Base-by-base conservation (phyloP, 2,113 vertebrate species). In the Bubo bubo region DNA sequence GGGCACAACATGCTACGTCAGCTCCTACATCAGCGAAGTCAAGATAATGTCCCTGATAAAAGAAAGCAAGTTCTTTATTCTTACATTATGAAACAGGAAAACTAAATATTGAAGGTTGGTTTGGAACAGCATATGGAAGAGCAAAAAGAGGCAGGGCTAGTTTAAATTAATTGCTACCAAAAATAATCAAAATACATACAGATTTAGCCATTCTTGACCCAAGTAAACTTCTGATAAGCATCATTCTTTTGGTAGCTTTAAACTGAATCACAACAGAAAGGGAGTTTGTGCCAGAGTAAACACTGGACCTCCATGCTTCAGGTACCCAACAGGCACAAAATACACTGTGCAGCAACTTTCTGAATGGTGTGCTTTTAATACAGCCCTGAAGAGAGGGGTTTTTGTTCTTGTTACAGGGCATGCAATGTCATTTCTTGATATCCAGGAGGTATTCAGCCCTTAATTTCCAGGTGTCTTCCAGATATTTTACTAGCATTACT, bases 351-450 rank as follows among this genome's bases (percentile, higher is more conserved):
- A 75, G 62, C 39, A n/a, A 13, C 56, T 43, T 47, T 49, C 41
- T 27, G 30, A 74, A 50, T 4, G 7, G 8, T 20, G 3, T n/a
- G 37, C n/a, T 77, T 66, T 37, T 7, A 74, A 37, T 2, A 41
- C 3, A 89, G 52, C 47, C 79, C 34, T 21, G 41, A 55, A 52
- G 53, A 82, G 4, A 22, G 7, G 2, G 4, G 1, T 0, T 1
- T 39, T 47, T 32, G 19, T 21, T 8, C 52, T n/a, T 53, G 1
- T 53, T 27, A 35, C 22, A 49, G 37, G 49, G 14, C 53, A 75
- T 9, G 49, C 21, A 58, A 6, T 49, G 27, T 10, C 8, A 12
- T 34, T 34, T 72, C 49, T 62, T 59, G 5, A 43, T 5, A 13
- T 1, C 22, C 1, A 41, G n/a, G 16, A 63, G 28, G 8, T 37